Evolutionary conservation across 2,797 vertebrate genomes (phyloP), one percentile per base, ranked within the genome.

Genomic region (Squalus acanthias): DNA sequence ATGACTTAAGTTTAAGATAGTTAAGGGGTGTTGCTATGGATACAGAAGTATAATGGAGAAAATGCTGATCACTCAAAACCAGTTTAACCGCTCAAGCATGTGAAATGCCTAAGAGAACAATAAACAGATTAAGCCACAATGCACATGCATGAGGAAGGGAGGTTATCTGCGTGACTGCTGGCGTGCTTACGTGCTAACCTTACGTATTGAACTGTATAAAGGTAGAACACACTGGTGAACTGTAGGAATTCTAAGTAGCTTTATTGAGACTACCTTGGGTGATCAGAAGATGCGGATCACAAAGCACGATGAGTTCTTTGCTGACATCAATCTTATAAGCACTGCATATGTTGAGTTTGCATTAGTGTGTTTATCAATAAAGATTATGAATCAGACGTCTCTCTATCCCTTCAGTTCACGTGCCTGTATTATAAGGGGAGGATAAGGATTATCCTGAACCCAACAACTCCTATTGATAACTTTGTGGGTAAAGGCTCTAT

Each of bases 1-100:
- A 92, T 92, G 33, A 92, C 60, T 74, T 74, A n/a, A 92, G 60
- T n/a, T 92, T 92, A 92, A 60, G 63, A 65, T 39, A n/a, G 33
- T 65, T 89, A 72, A 46, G n/a, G 63, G 0, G n/a, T 6, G 63
- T 93, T 93, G 63, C 91, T 67, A 93, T 67, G 60, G 91, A 93
- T 93, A 67, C 63, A 93, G 33, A 67, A 93, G n/a, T 67, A 93
- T 39, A 63, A 46, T 22, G n/a, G 60, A 29, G 9, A 92, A 39
- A 92, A 33, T n/a, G n/a, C n/a, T n/a, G 63, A 39, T 93, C 63
- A 39, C 63, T 93, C 20, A 67, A 93, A n/a, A 24, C 1, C 63
- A 39, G 20, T 8, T 67, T 93, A 22, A 93, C 63, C 7, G 24
- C 79, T 85, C 6, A 22, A n/a, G 17, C 20, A 9, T 67, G n/a